Evolutionary conservation across 2,888 invertebrate species (phyloP).

Genomic region (Lysandra coridon): DNA sequence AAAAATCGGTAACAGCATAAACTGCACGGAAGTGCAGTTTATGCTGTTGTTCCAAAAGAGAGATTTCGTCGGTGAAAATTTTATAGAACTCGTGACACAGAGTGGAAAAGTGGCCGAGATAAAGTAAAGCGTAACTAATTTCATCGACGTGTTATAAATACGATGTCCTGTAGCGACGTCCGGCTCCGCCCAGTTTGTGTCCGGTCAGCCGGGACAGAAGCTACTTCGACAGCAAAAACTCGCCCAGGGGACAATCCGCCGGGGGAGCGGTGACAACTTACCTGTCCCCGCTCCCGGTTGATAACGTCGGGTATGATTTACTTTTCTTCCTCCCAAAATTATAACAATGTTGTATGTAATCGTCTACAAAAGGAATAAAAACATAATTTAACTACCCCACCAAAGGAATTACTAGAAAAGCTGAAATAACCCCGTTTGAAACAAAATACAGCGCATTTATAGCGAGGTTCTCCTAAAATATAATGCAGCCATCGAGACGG

Average conservation of each 20-base stretch:
- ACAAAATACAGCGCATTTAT: not conserved
- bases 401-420: not conserved
- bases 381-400: not conserved
- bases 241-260: not conserved
- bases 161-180: not conserved
- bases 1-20: not conserved
- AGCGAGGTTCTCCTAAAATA: not conserved
- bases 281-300: not conserved
- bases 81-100: too few relatives aligned
- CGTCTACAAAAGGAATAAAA: too few relatives aligned
- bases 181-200: not conserved
- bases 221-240: not conserved
- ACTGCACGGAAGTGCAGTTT: too few relatives aligned
- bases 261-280: not conserved
- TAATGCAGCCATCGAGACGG: not conserved
- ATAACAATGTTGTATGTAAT: too few relatives aligned
- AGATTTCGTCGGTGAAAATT: too few relatives aligned
- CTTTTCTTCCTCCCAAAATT: not conserved
- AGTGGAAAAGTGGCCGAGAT: not conserved
- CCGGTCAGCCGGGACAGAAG: not conserved
- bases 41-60: too few relatives aligned
- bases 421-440: not conserved
- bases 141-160: not conserved
- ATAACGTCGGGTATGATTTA: not conserved
- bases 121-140: not conserved